Evolutionary conservation across 23 tunicate species (phyloP).

Genomic region (Styela plicata): DNA sequence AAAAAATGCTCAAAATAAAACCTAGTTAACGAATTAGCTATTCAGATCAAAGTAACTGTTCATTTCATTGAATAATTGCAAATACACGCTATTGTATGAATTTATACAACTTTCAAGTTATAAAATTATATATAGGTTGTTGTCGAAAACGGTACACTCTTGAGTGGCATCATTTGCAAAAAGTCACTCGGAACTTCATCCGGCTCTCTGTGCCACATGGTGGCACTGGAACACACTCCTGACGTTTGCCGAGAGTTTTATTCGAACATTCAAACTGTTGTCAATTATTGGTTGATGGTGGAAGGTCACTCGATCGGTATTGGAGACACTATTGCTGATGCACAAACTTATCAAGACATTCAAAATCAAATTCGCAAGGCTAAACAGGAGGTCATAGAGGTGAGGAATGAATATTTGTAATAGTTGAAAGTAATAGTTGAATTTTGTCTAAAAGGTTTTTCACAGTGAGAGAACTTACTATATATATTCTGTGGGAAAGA

Average conservation of each 20-base stretch:
- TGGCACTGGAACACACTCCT: slow-evolving; percentile 87
- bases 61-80: too few species aligned
- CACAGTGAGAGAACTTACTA: too few species aligned
- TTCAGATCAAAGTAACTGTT: too few species aligned
- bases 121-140: slow-evolving; percentile 40
- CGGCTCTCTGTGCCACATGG: slow-evolving; percentile 96
- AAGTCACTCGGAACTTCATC: slow-evolving; percentile 97
- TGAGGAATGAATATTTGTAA: slow-evolving; percentile 11
- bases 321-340: slow-evolving; percentile 99
- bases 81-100: too few species aligned
- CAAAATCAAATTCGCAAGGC: slow-evolving; percentile 97
- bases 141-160: slow-evolving; percentile 91
- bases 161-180: slow-evolving; percentile 96
- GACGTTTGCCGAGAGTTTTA: slow-evolving; percentile 90
- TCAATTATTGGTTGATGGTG: slow-evolving; percentile 93
- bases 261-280: slow-evolving; percentile 92
- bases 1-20: too few species aligned
- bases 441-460: too few species aligned
- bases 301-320: slow-evolving; percentile 99
- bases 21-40: too few species aligned
- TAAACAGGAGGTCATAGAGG: slow-evolving; percentile 97
- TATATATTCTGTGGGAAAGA: too few species aligned
- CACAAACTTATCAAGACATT: slow-evolving; percentile 97
- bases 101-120: too few species aligned
- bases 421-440: background rate